Evolutionary conservation across 2,113 vertebrate genomes (phyloP).

Genomic region (Daphoenositta chrysoptera): DNA sequence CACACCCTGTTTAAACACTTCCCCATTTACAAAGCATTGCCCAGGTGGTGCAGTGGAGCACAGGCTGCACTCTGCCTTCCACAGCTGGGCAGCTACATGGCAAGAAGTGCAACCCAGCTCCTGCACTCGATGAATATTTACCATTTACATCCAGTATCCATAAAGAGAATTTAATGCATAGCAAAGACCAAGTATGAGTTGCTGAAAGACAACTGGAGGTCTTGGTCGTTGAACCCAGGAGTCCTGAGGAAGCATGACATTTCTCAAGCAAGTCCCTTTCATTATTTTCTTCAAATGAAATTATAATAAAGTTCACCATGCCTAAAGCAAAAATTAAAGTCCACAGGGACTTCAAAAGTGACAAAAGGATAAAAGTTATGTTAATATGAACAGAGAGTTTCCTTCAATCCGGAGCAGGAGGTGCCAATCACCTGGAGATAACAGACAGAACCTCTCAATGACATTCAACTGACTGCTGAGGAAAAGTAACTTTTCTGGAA

Average conservation of each 20-base stretch:
- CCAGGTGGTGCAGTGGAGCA: background rate
- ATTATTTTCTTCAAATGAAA: slow-evolving; percentile 23
- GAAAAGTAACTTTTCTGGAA: background rate
- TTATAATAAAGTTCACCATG: background rate
- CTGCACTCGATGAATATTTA: background rate
- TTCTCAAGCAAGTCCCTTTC: background rate
- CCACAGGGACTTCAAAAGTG: background rate
- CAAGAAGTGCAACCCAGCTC: background rate
- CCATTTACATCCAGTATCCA: background rate
- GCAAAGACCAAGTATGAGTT: background rate
- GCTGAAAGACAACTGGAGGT: background rate
- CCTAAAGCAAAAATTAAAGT: background rate
- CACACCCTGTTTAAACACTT: background rate
- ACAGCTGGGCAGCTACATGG: background rate
- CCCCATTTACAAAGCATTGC: background rate
- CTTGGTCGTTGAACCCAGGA: background rate
- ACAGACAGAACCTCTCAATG: background rate
- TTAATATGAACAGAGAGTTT: background rate
- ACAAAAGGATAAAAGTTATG: background rate
- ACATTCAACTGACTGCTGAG: background rate
- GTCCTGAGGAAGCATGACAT: background rate
- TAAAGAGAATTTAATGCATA: background rate
- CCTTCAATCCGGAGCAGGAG: background rate
- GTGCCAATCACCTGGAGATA: slow-evolving; percentile 9
- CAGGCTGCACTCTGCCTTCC: background rate